Base-by-base conservation (phyloP, 2,113 vertebrate genomes). In the Ptyas mucosa region DNA sequence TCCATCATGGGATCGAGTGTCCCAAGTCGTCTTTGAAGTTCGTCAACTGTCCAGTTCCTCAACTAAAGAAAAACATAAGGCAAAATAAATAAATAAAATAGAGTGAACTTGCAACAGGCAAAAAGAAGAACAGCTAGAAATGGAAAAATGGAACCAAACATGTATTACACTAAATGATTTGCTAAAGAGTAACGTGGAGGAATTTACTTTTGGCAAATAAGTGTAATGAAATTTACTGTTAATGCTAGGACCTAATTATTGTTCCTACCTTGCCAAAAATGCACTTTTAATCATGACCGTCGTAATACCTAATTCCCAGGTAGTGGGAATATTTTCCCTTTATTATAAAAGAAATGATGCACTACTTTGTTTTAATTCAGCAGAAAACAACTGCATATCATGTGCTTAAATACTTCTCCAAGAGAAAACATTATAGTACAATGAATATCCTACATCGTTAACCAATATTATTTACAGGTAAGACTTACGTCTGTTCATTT, bases 1-100 rank as follows among this genome's bases (percentile, higher is more conserved):
- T 99, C 99, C 99, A 99, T 99, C 98, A 99, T 98, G 93, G 99
- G 99, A 95, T 99, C 99, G 52, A 99, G 98, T 20, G 99, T 98
- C 10, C 97, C 96, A 1, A 99, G 98, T 91, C 98, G 97, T 94
- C 96, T 96, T 94, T 98, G 98, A 1, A 99, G 98, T 92, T 99
- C 99, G 89, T 98, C 98, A 29, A 99, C 98, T 0, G 98, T 98
- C 99, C 98, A 99, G 0, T 97, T 96, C 85, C 98, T 98, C n/a
- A 99, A 98, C 99, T 98, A 26, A 34, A 90, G 91, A 85, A 93
- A 93, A 91, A 91, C 53, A 90, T 18, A 87, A 90, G 29, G 0
- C 4, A 20, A 46, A 61, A 61, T 61, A 85, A 43, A 90, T n/a
- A 52, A n/a, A 24, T 20, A 43, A 85, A 46, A 90, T 24, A 53